Percentiles rank a stretch among this genome's conserved stretches.
Conservation (phyloP, 2,888 invertebrate genomes). For the Volucella inflata region DNA sequence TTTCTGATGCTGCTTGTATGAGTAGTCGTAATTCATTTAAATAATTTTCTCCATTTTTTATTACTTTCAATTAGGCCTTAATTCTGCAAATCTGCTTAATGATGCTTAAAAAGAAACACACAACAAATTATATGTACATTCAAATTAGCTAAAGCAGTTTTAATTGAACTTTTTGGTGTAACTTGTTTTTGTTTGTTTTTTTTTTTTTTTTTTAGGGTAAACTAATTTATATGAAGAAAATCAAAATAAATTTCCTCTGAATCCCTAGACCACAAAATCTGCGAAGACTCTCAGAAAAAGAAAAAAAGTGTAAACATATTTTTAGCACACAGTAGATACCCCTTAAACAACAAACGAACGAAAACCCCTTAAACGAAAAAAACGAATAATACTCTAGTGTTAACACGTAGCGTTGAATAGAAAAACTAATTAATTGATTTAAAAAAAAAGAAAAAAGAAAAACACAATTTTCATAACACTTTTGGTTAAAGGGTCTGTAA, state of each 20-base stretch:
- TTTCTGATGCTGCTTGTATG: slow-evolving; percentile 21
- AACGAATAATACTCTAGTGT: slow-evolving; percentile 3
- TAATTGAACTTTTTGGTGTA: neutral
- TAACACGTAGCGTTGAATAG: slow-evolving; percentile 15
- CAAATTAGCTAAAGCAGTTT: no score
- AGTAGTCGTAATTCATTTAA: slow-evolving; percentile 34
- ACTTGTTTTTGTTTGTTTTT: neutral
- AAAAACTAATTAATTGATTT: slow-evolving; percentile 27
- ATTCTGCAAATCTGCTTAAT: slow-evolving; percentile 10
- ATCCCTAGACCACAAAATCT: slow-evolving; percentile 72
- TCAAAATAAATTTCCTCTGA: slow-evolving; percentile 35
- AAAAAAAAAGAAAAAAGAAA: slow-evolving; percentile 11
- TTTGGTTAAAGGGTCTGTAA: slow-evolving; percentile 61
- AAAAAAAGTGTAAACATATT: slow-evolving; percentile 7
- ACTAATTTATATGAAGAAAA: slow-evolving; percentile 23
- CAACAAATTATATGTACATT: no score
- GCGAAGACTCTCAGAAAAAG: slow-evolving; percentile 72
- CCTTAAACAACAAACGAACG: no score
- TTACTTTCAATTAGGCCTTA: slow-evolving; percentile 21
- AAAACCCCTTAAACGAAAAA: neutral
- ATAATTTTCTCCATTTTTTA: neutral
- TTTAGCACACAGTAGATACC: slow-evolving; percentile 29
- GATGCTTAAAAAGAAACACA: neutral
- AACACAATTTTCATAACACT: slow-evolving; percentile 33
- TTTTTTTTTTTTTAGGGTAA: slow-evolving; percentile 17